These are phyloP conservation scores for Euplagia quadripunctaria DNA, from an alignment of 2,888 invertebrate genomes.

Conservation along the genomic window DNA sequence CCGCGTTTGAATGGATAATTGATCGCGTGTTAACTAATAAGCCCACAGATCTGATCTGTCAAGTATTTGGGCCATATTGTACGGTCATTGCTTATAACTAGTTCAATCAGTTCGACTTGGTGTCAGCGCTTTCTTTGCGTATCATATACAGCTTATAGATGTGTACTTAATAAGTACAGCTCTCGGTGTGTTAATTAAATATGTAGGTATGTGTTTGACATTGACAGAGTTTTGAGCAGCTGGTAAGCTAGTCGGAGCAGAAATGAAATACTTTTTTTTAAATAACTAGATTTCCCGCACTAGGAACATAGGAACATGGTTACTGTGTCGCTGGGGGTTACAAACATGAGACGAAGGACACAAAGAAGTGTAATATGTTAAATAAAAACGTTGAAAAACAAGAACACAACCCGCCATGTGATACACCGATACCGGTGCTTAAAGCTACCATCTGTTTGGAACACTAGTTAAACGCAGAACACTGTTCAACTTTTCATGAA, in stretches of 20 bases:
- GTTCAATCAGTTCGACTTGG: slow-evolving; percentile 33
- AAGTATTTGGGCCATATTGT: slow-evolving; percentile 55
- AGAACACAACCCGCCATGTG: neutral
- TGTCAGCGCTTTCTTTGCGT: slow-evolving; percentile 24
- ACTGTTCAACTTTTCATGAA: neutral
- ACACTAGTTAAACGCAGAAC: neutral
- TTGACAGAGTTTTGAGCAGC: neutral
- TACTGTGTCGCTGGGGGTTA: too few species aligned
- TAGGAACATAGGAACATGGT: too few species aligned
- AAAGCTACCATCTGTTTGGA: neutral
- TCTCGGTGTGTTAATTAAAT: neutral
- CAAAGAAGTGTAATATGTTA: too few species aligned
- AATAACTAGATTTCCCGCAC: too few species aligned
- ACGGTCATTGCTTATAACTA: slow-evolving; percentile 45
- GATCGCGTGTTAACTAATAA: slow-evolving; percentile 60
- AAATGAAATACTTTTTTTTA: too few species aligned
- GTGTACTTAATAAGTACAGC: neutral
- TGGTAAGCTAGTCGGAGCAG: neutral
- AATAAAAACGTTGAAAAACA: neutral
- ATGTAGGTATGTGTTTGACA: neutral
- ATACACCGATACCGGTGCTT: neutral
- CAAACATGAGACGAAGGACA: too few species aligned
- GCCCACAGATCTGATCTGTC: slow-evolving; percentile 49
- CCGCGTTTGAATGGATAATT: slow-evolving; percentile 63
- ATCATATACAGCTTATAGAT: neutral